Evolutionary conservation across 2,113 vertebrate species (phyloP).

Genomic region (Turdus rufiventris): DNA sequence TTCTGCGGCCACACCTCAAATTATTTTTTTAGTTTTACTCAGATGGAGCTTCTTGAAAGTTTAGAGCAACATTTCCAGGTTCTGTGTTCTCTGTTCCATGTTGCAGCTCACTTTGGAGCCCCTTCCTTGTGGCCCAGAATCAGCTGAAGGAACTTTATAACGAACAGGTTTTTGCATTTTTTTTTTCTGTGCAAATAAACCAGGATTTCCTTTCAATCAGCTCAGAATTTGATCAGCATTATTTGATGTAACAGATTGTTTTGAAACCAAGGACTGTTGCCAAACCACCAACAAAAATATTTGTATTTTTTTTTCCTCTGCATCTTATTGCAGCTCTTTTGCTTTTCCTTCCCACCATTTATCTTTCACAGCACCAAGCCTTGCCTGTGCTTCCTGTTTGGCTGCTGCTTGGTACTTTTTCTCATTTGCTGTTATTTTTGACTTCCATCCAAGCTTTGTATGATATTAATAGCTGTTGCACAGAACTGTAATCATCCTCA

Average conservation of each 20-base stretch:
- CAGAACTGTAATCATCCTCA: not conserved
- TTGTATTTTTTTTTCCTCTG: not conserved
- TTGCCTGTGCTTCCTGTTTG: not conserved
- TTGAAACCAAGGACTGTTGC: not conserved
- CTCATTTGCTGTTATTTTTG: slow-evolving; percentile 44
- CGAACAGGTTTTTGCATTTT: not conserved
- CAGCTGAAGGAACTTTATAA: not conserved
- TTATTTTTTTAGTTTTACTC: not conserved
- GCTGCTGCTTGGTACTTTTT: not conserved
- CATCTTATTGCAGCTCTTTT: not conserved
- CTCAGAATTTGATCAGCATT: fast-evolving
- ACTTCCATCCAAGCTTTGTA: slow-evolving; percentile 43
- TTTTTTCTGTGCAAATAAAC: not conserved
- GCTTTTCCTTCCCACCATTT: slow-evolving; percentile 40
- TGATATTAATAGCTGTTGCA: slow-evolving; percentile 36
- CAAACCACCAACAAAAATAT: not conserved
- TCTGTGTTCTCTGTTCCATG: fast-evolving
- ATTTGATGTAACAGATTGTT: not conserved
- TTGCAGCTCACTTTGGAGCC: not conserved
- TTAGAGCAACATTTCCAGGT: not conserved
- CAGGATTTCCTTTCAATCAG: slow-evolving; percentile 7
- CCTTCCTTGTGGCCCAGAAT: not conserved
- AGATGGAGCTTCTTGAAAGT: not conserved
- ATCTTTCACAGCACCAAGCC: not conserved
- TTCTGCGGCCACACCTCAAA: fast-evolving